These are phyloP conservation scores for Eclectus roratus DNA, from an alignment of 2,113 vertebrate species.

Conservation along the genomic window DNA sequence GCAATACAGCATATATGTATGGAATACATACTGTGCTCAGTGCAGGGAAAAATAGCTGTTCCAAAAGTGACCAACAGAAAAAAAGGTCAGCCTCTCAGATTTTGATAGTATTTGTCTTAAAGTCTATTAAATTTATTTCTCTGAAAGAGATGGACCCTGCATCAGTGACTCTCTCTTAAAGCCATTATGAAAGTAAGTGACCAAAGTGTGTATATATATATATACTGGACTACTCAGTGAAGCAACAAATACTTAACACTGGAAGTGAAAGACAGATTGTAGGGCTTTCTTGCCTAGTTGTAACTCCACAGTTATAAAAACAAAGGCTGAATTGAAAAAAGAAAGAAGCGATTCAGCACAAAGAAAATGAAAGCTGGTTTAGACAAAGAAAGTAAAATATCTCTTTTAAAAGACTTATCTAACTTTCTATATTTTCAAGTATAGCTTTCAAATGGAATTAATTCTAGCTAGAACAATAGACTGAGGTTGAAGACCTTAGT, in stretches of 20 bases:
- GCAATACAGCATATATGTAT: neutral
- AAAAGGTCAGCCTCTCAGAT: conserved; percentile 33
- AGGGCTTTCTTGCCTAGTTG: neutral
- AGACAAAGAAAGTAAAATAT: neutral
- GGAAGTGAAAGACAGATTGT: neutral
- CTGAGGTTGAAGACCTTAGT: neutral
- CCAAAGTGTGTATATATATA: neutral
- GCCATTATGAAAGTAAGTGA: neutral
- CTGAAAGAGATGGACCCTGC: neutral
- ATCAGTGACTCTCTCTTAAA: neutral
- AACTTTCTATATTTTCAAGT: neutral
- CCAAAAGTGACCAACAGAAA: neutral
- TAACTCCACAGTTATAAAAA: neutral
- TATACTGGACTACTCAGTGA: neutral
- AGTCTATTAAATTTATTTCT: neutral
- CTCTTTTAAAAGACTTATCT: neutral
- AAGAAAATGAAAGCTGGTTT: neutral
- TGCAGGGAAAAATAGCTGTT: neutral
- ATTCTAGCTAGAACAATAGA: neutral
- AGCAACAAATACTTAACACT: neutral
- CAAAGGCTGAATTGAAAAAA: neutral
- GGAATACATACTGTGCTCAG: neutral
- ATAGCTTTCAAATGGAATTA: neutral
- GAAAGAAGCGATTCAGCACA: neutral
- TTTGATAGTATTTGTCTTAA: neutral